phyloP scores from a whole-genome alignment of 30 jellyfish, hydroid and myxozoan species.

The Clytia hemisphaerica region DNA sequence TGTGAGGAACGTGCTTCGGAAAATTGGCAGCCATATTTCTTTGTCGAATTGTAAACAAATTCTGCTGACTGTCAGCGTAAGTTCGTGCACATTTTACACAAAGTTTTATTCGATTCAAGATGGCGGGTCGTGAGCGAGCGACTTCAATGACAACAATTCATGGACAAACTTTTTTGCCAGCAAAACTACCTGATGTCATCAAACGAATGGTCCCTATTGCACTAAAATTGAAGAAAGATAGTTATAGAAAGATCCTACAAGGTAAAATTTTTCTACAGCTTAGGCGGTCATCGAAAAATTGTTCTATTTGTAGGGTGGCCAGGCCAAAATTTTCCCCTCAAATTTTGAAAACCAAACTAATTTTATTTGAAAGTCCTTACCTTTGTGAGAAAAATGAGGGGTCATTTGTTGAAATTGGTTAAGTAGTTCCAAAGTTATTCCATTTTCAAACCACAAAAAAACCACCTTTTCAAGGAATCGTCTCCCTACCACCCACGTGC shows the following conservation, averaged over 20 bases:
- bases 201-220: conserved; percentile 34
- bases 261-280: no score
- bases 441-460: no score
- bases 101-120: conserved; percentile 25
- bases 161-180: conserved; percentile 76
- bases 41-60: neutral
- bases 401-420: no score
- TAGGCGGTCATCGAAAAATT: no score
- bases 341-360: neutral
- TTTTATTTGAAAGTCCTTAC: no score
- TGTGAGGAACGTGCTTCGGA: conserved; percentile 52
- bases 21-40: conserved; percentile 76
- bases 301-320: neutral
- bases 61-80: no score
- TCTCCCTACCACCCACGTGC: no score
- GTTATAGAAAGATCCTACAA: conserved; percentile 57
- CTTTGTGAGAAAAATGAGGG: no score
- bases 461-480: no score
- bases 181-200: conserved; percentile 65
- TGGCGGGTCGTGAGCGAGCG: conserved; percentile 87
- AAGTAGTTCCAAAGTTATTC: no score
- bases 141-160: conserved; percentile 58
- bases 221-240: conserved; percentile 14
- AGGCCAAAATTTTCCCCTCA: neutral
- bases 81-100: conserved; percentile 8